Evolutionary conservation across 1,140 invertebrate species (phyloP).

Genomic region (Plectus sambesii): DNA sequence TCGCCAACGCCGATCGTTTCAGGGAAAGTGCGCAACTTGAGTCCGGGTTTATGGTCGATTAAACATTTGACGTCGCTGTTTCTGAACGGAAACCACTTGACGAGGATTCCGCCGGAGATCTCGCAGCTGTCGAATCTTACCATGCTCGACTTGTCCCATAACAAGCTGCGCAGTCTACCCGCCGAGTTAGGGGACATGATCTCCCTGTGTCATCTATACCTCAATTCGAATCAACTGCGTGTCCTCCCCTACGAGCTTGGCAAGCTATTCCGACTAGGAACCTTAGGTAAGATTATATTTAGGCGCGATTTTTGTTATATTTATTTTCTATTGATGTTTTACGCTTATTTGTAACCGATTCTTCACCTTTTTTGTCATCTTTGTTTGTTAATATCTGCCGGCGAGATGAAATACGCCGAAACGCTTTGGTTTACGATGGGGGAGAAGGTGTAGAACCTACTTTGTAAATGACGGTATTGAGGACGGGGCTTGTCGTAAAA

Average conservation of each 20-base stretch:
- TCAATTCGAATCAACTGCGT: constrained; percentile 83
- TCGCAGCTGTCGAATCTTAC: constrained; percentile 55
- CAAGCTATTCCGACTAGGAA: constrained; percentile 86
- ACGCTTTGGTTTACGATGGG: too few species aligned
- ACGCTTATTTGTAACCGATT: too few species aligned
- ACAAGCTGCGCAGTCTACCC: constrained; percentile 82
- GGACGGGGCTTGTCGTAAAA: too few species aligned
- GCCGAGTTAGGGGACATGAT: constrained; percentile 88
- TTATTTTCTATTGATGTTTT: too few species aligned
- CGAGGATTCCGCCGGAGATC: constrained; percentile 31
- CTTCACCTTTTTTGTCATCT: too few species aligned
- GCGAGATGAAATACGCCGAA: too few species aligned
- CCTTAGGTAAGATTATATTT: constrained; percentile 47
- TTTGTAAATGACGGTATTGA: too few species aligned
- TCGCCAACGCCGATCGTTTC: constrained; percentile 2
- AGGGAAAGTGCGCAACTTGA: constrained; percentile 29
- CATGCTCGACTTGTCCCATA: constrained; percentile 78
- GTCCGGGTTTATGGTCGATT: constrained; percentile 27
- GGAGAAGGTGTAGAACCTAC: too few species aligned
- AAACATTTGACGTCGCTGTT: constrained; percentile 38
- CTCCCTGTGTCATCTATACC: constrained; percentile 76
- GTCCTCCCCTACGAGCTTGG: constrained; percentile 90
- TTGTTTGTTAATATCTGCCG: too few species aligned
- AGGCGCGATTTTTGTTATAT: too few species aligned
- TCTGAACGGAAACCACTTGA: constrained; percentile 29